Evolutionary conservation across 2,113 vertebrate species (phyloP).

Genomic region (Panthera leo): DNA sequence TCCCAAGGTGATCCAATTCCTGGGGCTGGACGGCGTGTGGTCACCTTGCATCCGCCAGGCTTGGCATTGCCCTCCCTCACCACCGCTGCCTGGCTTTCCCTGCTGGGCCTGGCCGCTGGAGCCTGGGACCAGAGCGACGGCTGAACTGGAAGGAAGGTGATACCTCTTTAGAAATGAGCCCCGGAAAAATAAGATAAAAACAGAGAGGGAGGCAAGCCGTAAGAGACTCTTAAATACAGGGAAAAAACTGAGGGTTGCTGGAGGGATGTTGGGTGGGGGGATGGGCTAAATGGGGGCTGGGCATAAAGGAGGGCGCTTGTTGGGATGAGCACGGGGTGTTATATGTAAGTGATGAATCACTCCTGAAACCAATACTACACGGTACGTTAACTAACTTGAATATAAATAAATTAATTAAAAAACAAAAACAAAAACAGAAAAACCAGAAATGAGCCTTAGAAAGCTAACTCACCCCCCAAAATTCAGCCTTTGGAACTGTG

Average conservation of each 20-base stretch:
- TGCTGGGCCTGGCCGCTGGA: background rate
- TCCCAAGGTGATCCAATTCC: constrained; percentile 17
- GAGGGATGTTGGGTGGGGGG: too few species aligned
- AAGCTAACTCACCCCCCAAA: background rate
- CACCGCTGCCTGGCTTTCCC: constrained; percentile 7
- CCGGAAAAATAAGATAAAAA: background rate
- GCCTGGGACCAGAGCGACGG: background rate
- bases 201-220: too few species aligned
- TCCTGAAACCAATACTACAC: too few species aligned
- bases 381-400: too few species aligned
- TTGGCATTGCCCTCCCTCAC: background rate
- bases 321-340: too few species aligned
- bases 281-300: too few species aligned
- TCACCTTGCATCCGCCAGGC: background rate
- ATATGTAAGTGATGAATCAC: too few species aligned
- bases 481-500: background rate
- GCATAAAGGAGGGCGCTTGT: too few species aligned
- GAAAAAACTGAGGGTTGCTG: too few species aligned
- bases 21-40: background rate
- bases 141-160: background rate
- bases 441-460: background rate
- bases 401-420: too few species aligned
- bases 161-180: background rate
- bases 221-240: too few species aligned
- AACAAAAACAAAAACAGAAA: too few species aligned